Evolutionary conservation across 1,140 invertebrate genomes (phyloP).

Genomic region (Caenorhabditis tropicalis): DNA sequence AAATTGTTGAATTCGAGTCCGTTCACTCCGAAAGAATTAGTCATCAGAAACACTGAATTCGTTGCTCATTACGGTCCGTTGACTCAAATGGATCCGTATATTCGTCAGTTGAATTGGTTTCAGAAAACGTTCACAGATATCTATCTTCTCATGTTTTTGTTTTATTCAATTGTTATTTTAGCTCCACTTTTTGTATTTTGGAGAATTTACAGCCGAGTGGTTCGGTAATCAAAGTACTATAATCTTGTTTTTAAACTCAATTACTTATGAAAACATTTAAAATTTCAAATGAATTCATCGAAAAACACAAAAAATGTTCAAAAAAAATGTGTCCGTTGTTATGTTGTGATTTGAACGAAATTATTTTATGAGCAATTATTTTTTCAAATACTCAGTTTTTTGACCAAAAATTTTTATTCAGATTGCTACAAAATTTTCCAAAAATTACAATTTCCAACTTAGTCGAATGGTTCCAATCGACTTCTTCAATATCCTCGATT

Average conservation of each 20-base stretch:
- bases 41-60: slow-evolving; percentile 31
- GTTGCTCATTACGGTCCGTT: slow-evolving; percentile 1
- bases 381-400: too few species aligned
- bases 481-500: too few species aligned
- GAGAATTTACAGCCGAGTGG: neutral
- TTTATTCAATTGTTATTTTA: neutral
- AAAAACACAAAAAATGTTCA: too few species aligned
- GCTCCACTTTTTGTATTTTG: neutral
- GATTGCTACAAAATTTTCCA: too few species aligned
- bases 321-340: too few species aligned
- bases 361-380: too few species aligned
- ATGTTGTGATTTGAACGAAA: too few species aligned
- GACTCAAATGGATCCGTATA: slow-evolving; percentile 35
- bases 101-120: slow-evolving; percentile 14
- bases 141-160: neutral
- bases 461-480: too few species aligned
- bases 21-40: slow-evolving; percentile 20
- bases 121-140: slow-evolving; percentile 6
- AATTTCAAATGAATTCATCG: too few species aligned
- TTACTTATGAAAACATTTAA: too few species aligned
- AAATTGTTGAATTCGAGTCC: neutral
- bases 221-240: neutral
- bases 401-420: too few species aligned
- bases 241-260: neutral
- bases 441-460: too few species aligned